Evolutionary conservation across 2,797 vertebrate species (phyloP), one percentile per base, ranked within the genome.

Genomic region (Onychomys torridus): DNA sequence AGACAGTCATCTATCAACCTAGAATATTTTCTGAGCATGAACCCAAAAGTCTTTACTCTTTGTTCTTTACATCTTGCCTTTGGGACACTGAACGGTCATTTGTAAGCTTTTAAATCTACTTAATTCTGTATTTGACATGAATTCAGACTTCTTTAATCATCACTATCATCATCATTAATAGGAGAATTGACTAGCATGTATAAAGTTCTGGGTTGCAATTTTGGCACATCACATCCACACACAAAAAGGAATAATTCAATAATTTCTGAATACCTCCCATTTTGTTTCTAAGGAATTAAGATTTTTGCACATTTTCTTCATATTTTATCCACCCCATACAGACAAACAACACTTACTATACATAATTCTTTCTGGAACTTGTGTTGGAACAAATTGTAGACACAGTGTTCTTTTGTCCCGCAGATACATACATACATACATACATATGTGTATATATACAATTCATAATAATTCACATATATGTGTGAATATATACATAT

Each of bases 221-320:
- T 49, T 25, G 57, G 25, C 21, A 89, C 55, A 57, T 57, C 6
- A 76, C 55, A 89, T 59, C 61, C 40, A 65, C 82, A 63, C 32
- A 17, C 55, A 90, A 27, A 46, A 49, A 63, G 76, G 21, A 57
- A 27, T 14, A 89, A 32, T 89, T 37, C 63, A 96, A 84, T 91
- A 40, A 91, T 83, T 94, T 91, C 63, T 81, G 75, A 89, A 52
- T 79, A 93, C 37, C 21, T 85, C 90, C 71, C 25, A 75, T 17
- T 89, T 17, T 34, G 5, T 73, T 88, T 43, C 46, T 49, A 76
- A 91, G 85, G 32, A 85, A 61, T 85, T 92, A 79, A 32, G 23
- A 75, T 93, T 94, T 95, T 85, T 75, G 34, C 46, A 85, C 55
- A 71, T 95, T 94, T 91, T 82, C 59, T 49, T 79, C 89, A 25